phyloP scores from a whole-genome alignment of 2,888 invertebrate genomes.

The Criorhina ranunculi region DNA sequence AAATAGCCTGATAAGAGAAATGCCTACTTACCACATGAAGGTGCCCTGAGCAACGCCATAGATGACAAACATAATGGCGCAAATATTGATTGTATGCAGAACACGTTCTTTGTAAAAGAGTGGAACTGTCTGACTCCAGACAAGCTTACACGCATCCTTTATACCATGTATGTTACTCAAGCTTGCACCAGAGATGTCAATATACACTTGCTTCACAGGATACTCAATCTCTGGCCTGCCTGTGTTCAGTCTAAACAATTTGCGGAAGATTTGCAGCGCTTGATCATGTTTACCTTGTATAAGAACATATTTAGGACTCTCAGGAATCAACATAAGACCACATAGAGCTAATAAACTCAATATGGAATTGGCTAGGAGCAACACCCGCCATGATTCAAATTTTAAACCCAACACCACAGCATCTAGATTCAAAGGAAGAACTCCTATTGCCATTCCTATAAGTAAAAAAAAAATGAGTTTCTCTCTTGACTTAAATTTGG shows the following conservation, averaged over 20 bases:
- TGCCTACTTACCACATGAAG: slow-evolving; percentile 82
- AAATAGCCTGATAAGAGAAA: neutral
- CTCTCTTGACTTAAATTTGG: too few species aligned
- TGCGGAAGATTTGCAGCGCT: slow-evolving; percentile 87
- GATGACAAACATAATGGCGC: slow-evolving; percentile 80
- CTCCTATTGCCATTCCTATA: slow-evolving; percentile 88
- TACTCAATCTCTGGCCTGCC: slow-evolving; percentile 84
- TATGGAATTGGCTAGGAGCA: slow-evolving; percentile 88
- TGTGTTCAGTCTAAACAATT: slow-evolving; percentile 87
- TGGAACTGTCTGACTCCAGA: slow-evolving; percentile 82
- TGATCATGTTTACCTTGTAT: slow-evolving; percentile 87
- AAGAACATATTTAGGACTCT: slow-evolving; percentile 91
- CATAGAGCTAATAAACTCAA: slow-evolving; percentile 88
- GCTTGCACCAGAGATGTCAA: slow-evolving; percentile 80
- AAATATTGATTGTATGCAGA: slow-evolving; percentile 82
- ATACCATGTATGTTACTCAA: slow-evolving; percentile 80
- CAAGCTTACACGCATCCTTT: slow-evolving; percentile 80
- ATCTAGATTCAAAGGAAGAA: slow-evolving; percentile 87
- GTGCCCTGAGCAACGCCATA: slow-evolving; percentile 82
- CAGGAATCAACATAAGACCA: slow-evolving; percentile 87
- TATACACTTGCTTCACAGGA: slow-evolving; percentile 84
- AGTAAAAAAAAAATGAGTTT: slow-evolving; percentile 36
- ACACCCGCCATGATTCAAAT: slow-evolving; percentile 91
- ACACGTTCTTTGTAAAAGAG: slow-evolving; percentile 80
- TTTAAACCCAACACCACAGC: slow-evolving; percentile 85